Evolutionary conservation across 2,888 invertebrate species (phyloP), one percentile per base, ranked within the genome.

Genomic region (Leucozona laternaria): DNA sequence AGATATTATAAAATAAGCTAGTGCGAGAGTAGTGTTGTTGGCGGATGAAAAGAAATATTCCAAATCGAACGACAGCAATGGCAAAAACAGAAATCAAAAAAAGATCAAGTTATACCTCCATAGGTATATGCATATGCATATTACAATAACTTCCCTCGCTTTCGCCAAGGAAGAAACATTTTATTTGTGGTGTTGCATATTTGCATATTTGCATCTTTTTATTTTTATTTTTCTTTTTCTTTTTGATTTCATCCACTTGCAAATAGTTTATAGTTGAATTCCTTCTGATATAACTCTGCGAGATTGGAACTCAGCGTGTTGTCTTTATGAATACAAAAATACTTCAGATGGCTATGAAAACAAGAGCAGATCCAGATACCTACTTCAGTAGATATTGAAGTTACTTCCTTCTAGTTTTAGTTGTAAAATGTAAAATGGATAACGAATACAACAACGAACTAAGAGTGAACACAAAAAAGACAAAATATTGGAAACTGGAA

Each of bases 311-410:
- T 57, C 71, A 76, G 71, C 57, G 25, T 72, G 76, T 72, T 77
- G 60, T 72, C 80, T 50, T 80, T 76, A 73, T 85, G 76, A 76
- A 85, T 80, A 57, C 72, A 80, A 85, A 80, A 48, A 66, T 48
- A 20, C 31, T 66, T 48, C 66, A 25, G 4, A 48, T 6, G 15
- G 31, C 28, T 66, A 15, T 48, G 5, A 37, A 60, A 60, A 37
- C 25, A 50, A 22, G 20, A 2, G 45, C 28, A 43, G 25, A 37
- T 37, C n/a, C 4, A 43, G 17, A 31, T 17, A 28, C 45, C 45
- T 37, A 15, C 40, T 60, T 40, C 22, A 71, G 71, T 40, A 75
- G 76, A 45, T 72, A 72, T 72, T 43, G 68, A 72, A 85, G 80
- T 79, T 58, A 50, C 55, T 77, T 62, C 57, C 50, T 31, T 55